phyloP scores from a whole-genome alignment of 2,888 invertebrate species.

The Antitype chi region DNA sequence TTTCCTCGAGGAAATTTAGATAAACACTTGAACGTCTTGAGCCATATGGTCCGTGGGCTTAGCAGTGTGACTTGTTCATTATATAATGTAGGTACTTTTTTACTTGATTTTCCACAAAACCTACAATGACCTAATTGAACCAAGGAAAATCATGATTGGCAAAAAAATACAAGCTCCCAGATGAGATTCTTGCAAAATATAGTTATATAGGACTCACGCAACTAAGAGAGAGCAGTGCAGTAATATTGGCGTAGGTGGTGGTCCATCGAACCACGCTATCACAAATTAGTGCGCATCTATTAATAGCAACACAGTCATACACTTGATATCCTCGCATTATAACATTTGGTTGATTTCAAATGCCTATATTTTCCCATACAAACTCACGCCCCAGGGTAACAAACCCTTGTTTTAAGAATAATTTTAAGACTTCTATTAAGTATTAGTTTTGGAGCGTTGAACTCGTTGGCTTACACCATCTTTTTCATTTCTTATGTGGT shows the following conservation, averaged over 20 bases:
- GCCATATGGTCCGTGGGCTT: background rate
- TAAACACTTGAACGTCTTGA: background rate
- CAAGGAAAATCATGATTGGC: too few species aligned
- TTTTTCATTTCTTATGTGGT: background rate
- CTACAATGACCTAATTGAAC: background rate
- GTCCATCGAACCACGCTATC: background rate
- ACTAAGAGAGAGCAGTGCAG: background rate
- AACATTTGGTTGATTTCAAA: background rate
- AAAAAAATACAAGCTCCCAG: background rate
- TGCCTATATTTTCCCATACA: background rate
- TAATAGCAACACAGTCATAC: background rate
- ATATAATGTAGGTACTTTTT: background rate
- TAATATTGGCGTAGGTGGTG: background rate
- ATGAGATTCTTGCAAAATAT: background rate
- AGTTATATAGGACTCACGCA: background rate
- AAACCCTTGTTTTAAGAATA: background rate
- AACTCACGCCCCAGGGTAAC: background rate
- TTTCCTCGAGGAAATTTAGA: background rate
- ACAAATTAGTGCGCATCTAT: background rate
- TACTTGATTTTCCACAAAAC: background rate
- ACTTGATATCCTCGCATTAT: background rate
- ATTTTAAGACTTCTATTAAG: slow-evolving; percentile 1
- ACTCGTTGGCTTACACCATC: background rate
- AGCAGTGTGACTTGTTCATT: background rate
- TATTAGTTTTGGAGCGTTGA: background rate